Evolutionary conservation across 2,888 invertebrate genomes (phyloP).

Genomic region (Xestia c-nigrum): DNA sequence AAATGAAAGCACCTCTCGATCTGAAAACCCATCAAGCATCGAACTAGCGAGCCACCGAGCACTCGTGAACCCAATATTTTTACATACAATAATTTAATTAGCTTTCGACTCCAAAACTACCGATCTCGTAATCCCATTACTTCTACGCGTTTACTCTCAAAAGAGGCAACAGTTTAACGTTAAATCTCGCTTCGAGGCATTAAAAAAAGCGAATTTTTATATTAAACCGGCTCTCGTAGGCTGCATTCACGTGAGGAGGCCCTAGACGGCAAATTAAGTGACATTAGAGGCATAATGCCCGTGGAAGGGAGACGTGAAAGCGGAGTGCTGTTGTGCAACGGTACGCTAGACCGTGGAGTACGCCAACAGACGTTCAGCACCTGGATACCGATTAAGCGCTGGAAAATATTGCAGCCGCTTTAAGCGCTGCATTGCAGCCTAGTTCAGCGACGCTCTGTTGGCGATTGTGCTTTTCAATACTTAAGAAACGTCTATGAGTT

Average conservation of each 20-base stretch:
- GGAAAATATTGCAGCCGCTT: slow-evolving; percentile 70
- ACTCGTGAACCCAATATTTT: slow-evolving; percentile 71
- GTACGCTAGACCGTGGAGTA: slow-evolving; percentile 80
- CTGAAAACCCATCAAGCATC: slow-evolving; percentile 49
- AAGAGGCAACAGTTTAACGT: slow-evolving; percentile 88
- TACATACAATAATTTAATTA: slow-evolving; percentile 79
- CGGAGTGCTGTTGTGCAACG: slow-evolving; percentile 83
- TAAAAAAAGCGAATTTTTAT: slow-evolving; percentile 88
- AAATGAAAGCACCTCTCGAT: slow-evolving; percentile 63
- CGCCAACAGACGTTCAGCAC: slow-evolving; percentile 71
- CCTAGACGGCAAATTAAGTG: slow-evolving; percentile 90
- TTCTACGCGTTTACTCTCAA: slow-evolving; percentile 87
- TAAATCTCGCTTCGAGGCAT: slow-evolving; percentile 81
- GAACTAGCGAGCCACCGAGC: slow-evolving; percentile 58
- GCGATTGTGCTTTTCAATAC: slow-evolving; percentile 68
- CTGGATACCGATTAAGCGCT: slow-evolving; percentile 69
- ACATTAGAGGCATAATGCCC: slow-evolving; percentile 89
- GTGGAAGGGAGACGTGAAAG: slow-evolving; percentile 85
- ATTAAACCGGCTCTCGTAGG: slow-evolving; percentile 86
- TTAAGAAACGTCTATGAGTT: slow-evolving; percentile 64
- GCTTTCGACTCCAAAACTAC: slow-evolving; percentile 81
- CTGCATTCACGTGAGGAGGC: slow-evolving; percentile 89
- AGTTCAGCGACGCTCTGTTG: slow-evolving; percentile 75
- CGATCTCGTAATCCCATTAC: slow-evolving; percentile 86
- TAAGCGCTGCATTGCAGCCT: slow-evolving; percentile 67